These are phyloP conservation scores for Caloenas nicobarica DNA, from an alignment of 2,113 vertebrate species.

Conservation along the genomic window DNA sequence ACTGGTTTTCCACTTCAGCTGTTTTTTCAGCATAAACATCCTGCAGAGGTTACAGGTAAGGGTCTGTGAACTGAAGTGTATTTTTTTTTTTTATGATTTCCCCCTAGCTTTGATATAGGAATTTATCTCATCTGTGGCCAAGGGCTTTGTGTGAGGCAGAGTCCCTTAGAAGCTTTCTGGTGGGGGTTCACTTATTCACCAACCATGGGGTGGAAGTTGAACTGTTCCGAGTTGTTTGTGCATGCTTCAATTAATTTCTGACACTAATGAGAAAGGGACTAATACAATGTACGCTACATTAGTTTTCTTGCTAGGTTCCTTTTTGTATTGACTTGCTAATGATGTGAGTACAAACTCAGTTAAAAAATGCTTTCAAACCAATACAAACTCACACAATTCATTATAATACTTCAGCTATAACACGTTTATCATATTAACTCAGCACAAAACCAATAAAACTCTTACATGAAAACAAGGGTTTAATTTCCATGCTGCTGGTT, in stretches of 20 bases:
- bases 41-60: neutral
- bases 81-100: neutral
- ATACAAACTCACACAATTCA: neutral
- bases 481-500: neutral
- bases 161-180: neutral
- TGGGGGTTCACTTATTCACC: neutral
- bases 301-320: neutral
- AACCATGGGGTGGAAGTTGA: neutral
- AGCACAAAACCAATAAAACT: neutral
- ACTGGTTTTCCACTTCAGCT: neutral
- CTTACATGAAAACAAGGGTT: neutral
- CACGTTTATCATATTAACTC: neutral
- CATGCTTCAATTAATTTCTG: slow-evolving; percentile 3
- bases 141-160: neutral
- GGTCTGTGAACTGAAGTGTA: neutral
- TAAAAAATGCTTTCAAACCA: neutral
- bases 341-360: neutral
- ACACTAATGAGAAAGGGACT: neutral
- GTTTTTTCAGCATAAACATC: neutral
- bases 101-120: neutral
- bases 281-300: neutral
- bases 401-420: neutral
- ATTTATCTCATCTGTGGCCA: neutral
- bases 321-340: slow-evolving; percentile 20
- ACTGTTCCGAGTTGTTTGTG: neutral